phyloP scores from a whole-genome alignment of 2,888 invertebrate species.

The Patella depressa region DNA sequence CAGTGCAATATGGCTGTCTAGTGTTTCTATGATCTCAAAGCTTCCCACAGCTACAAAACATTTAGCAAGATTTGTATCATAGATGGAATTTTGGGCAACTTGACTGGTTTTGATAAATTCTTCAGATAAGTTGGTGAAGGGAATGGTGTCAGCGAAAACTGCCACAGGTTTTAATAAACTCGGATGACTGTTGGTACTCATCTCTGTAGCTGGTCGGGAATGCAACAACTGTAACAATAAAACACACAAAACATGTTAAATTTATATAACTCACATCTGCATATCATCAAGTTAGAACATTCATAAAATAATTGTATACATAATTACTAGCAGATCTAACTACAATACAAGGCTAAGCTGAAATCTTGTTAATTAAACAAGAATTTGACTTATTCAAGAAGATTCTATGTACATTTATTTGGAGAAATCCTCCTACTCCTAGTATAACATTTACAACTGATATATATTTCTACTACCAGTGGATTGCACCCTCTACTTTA shows the following conservation, averaged over 20 bases:
- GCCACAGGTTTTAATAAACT: slow-evolving; percentile 56
- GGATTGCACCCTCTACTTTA: too few relatives aligned
- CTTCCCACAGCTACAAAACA: slow-evolving; percentile 57
- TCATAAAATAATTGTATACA: too few relatives aligned
- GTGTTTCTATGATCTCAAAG: slow-evolving; percentile 58
- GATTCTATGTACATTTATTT: too few relatives aligned
- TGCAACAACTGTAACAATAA: slow-evolving; percentile 55
- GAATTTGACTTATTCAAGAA: too few relatives aligned
- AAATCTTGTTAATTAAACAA: too few relatives aligned
- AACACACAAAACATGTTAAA: too few relatives aligned
- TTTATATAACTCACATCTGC: too few relatives aligned
- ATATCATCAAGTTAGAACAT: too few relatives aligned
- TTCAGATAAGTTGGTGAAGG: slow-evolving; percentile 58
- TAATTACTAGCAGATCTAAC: too few relatives aligned
- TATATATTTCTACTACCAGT: background rate
- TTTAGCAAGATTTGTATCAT: slow-evolving; percentile 51
- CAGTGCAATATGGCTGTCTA: slow-evolving; percentile 48
- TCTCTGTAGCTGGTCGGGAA: slow-evolving; percentile 53
- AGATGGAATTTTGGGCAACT: slow-evolving; percentile 54
- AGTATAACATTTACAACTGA: background rate
- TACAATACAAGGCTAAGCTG: too few relatives aligned
- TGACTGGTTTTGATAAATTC: slow-evolving; percentile 62
- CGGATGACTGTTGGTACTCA: slow-evolving; percentile 52
- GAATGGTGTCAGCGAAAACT: slow-evolving; percentile 59
- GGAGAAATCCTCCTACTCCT: too few relatives aligned